Evolutionary conservation across 2,113 vertebrate genomes (phyloP), one percentile per base, ranked within the genome.

Genomic region (Burhinus bistriatus): DNA sequence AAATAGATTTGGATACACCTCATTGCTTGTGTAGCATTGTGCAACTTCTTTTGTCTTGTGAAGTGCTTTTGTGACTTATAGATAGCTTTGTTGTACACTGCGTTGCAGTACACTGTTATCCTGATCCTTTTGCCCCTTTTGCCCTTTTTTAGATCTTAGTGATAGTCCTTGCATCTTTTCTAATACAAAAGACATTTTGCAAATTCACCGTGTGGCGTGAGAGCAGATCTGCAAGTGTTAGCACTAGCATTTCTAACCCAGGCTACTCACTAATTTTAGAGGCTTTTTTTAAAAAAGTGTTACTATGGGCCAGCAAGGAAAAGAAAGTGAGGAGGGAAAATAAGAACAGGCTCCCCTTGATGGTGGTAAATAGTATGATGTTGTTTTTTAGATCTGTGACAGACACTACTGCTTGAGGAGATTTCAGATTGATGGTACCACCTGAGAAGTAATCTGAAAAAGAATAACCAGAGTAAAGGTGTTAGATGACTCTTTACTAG

Each of bases 1-100:
- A 91, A 95, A 94, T 57, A 73, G 57, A 36, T 85, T 77, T 83
- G 49, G 58, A 66, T 85, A 40, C 45, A 85, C 78, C 87, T 95
- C 66, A 83, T 72, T 96, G 71, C 88, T 93, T 89, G 90, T 91
- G 62, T 94, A 91, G 93, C 42, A 54, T 47, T 55, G 76, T 92
- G 81, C 77, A 66, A 65, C 75, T 89, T 87, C 72, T 83, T 83
- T 59, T 95, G 49, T 89, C 83, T 87, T 79, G 36, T 69, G 86
- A 40, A 93, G 69, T 73, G 66, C 54, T 87, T 94, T 88, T 77
- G 42, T 5, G 5, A 93, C 90, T 83, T 94, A 77, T 47, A 66
- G 86, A 58, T 94, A 90, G 79, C 51, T 92, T 90, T 92, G 81
- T 22, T 83, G 29, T 49, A 69, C 14, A 9, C 9, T 89, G 69